Evolutionary conservation across 2,113 vertebrate genomes (phyloP), one percentile per base, ranked within the genome.

Genomic region (Pedetes capensis): DNA sequence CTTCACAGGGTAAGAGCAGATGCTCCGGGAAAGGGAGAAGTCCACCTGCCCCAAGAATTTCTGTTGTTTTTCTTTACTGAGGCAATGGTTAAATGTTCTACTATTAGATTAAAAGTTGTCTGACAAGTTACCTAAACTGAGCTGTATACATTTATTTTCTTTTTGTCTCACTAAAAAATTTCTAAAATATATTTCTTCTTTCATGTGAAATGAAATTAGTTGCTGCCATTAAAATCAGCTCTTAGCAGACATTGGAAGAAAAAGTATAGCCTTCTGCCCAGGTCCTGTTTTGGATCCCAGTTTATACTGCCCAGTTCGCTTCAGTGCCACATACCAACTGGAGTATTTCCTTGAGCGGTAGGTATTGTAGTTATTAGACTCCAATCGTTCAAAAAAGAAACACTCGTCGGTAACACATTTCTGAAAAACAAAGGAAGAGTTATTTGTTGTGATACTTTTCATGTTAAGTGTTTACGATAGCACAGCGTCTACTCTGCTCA

Each of bases 301-400:
- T 98, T 99, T 99, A 98, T 99, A 99, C 97, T 99, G 99, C 82
- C 99, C 99, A 66, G 99, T 99, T 97, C 99, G 98, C 98, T 99
- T 99, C 98, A 99, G 98, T 61, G 99, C 99, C 98, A 99, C 99
- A 2, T 99, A 99, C 99, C 99, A 99, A 96, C 98, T 98, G 0
- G 99, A 99, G 94, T 99, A 99, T 97, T 99, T 99, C 96, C 99
- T 98, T 51, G 99, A 99, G 72, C 99, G 99, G 97, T 99, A 99
- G 17, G 99, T 99, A 97, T 99, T 99, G 98, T 99, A 99, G 98
- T 99, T 99, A 98, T 99, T 99, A 83, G 99, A 98, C 97, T 99
- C 99, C 61, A 99, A 95, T 8, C 99, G 98, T 97, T 99, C 99
- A 49, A 99, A 98, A 97, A 99, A 99, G 98, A 99, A 98, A 97